Conservation (phyloP, 1,140 invertebrate species). For the Ephestia elutella region DNA sequence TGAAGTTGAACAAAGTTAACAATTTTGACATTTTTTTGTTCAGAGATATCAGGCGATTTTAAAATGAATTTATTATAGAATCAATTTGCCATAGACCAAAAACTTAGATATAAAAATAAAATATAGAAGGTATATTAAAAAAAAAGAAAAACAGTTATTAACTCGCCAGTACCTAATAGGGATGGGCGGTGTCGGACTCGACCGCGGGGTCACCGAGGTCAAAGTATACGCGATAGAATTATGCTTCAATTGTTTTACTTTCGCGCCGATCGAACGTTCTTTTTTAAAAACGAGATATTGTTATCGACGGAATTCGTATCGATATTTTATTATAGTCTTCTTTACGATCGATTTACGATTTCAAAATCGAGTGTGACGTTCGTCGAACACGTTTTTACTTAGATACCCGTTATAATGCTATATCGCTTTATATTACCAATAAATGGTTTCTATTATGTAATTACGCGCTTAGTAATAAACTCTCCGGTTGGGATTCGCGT, state of each 20-base stretch:
- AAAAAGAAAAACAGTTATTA: constrained; percentile 35
- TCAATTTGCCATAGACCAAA: too few relatives aligned
- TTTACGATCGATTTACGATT: constrained; percentile 37
- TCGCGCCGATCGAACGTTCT: constrained; percentile 26
- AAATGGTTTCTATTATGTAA: neutral
- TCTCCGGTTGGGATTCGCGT: constrained; percentile 19
- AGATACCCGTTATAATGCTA: constrained; percentile 27
- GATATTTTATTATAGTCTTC: constrained; percentile 31
- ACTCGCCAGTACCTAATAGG: constrained; percentile 36
- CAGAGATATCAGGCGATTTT: too few relatives aligned
- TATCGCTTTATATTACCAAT: constrained; percentile 8
- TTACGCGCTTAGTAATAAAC: constrained; percentile 5
- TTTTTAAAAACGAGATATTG: constrained; percentile 31
- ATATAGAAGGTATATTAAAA: neutral
- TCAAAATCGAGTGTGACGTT: constrained; percentile 36
- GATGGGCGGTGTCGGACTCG: constrained; percentile 29
- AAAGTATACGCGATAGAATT: constrained; percentile 35
- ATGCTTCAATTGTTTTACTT: constrained; percentile 49
- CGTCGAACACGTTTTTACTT: constrained; percentile 32
- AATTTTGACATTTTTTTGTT: too few relatives aligned
- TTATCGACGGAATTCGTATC: constrained; percentile 26
- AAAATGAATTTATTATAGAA: too few relatives aligned
- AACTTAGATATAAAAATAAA: too few relatives aligned
- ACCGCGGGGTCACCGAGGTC: constrained; percentile 26
- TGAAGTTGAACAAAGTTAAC: too few relatives aligned